These are phyloP conservation scores for Tragelaphus strepsiceros DNA, from an alignment of 2,113 vertebrate genomes.

Conservation along the genomic window DNA sequence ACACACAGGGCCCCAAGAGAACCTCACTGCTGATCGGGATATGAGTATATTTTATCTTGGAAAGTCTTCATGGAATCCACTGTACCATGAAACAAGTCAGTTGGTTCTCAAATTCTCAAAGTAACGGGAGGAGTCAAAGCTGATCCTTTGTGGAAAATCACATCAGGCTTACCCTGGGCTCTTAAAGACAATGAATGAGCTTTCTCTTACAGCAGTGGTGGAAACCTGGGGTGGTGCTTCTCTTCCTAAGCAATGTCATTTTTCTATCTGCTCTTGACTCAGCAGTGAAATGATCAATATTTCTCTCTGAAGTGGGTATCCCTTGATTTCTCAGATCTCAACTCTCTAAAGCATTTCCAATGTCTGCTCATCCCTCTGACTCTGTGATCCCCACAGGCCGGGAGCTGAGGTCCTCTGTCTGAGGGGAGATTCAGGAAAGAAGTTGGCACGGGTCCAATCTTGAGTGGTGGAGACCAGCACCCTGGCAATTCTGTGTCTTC, in stretches of 20 bases:
- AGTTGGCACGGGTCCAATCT: neutral
- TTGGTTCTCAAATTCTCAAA: neutral
- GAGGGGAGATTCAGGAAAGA: neutral
- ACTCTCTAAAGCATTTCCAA: neutral
- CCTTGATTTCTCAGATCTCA: neutral
- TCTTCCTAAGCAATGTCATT: neutral
- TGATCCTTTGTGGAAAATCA: neutral
- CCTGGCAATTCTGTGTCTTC: neutral
- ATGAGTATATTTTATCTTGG: neutral
- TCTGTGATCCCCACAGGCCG: neutral
- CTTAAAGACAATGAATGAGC: neutral
- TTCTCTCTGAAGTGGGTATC: neutral
- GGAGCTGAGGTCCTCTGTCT: neutral
- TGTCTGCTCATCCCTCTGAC: neutral
- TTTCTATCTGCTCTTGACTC: neutral
- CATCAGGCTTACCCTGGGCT: neutral
- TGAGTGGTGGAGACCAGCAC: too few species aligned
- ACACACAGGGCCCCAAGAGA: neutral
- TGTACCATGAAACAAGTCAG: neutral
- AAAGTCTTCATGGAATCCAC: neutral
- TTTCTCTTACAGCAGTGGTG: neutral
- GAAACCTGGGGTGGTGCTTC: too few species aligned
- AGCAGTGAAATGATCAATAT: neutral
- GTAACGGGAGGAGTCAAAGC: neutral
- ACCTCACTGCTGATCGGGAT: neutral